phyloP scores from a whole-genome alignment of 2,888 invertebrate genomes.

The Falcaria lacertinaria region DNA sequence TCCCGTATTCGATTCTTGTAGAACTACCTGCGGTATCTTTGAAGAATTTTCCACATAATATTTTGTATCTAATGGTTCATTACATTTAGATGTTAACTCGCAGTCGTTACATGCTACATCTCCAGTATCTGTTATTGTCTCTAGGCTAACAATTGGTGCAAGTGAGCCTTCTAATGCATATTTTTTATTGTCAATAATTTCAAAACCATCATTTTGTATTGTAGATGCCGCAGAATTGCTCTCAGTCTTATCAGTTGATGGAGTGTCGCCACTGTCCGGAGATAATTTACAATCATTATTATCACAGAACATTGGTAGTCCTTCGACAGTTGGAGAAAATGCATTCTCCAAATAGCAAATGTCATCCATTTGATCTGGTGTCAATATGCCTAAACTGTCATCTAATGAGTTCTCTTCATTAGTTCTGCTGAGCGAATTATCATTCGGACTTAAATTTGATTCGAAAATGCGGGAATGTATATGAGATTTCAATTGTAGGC shows the following conservation, averaged over 20 bases:
- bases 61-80: conserved; percentile 18
- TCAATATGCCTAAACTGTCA: conserved; percentile 91
- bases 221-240: conserved; percentile 74
- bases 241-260: conserved; percentile 79
- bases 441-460: conserved; percentile 66
- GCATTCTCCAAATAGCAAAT: conserved; percentile 81
- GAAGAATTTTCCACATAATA: conserved; percentile 45
- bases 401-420: conserved; percentile 91
- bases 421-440: conserved; percentile 65
- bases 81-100: conserved; percentile 19
- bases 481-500: conserved; percentile 66
- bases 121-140: conserved; percentile 41
- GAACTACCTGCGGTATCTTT: conserved; percentile 30
- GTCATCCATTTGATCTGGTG: conserved; percentile 93
- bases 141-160: conserved; percentile 49
- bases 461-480: conserved; percentile 53
- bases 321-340: conserved; percentile 83
- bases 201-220: conserved; percentile 71
- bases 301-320: conserved; percentile 75
- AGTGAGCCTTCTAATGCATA: conserved; percentile 31
- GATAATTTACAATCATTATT: conserved; percentile 64
- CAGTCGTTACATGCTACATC: conserved; percentile 31
- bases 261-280: conserved; percentile 74
- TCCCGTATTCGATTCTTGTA: conserved; percentile 23
- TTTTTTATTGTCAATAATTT: conserved; percentile 38